Conservation (phyloP, 2,888 invertebrate species). For the Vesta saturnalis region DNA sequence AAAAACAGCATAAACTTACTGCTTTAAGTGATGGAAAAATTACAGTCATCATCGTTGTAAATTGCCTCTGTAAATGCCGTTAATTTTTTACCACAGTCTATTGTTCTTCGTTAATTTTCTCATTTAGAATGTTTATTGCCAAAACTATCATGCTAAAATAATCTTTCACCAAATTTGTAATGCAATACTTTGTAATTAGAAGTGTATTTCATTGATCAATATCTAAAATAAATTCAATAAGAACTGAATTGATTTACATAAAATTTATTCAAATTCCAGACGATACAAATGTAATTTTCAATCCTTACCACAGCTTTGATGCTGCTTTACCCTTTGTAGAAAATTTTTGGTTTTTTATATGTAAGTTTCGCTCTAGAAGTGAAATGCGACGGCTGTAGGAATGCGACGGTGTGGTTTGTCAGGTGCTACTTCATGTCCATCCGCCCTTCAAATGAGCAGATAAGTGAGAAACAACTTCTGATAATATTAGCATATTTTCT, state of each 20-base stretch:
- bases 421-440: conserved; percentile 54
- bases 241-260: conserved; percentile 47
- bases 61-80: conserved; percentile 49
- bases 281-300: conserved; percentile 51
- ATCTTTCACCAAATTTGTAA: conserved; percentile 18
- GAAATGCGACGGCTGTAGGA: conserved; percentile 36
- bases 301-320: conserved; percentile 52
- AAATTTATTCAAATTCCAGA: conserved; percentile 47
- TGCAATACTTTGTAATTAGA: no score
- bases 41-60: conserved; percentile 49
- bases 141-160: conserved; percentile 16
- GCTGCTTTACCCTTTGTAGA: conserved; percentile 47
- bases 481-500: conserved; percentile 56
- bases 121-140: conserved; percentile 12
- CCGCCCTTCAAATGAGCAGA: conserved; percentile 50
- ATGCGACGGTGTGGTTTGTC: conserved; percentile 52
- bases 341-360: conserved; percentile 43
- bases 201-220: no score
- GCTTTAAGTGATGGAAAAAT: conserved; percentile 49
- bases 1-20: conserved; percentile 46
- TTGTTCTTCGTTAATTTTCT: conserved; percentile 38
- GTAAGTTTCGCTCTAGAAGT: conserved; percentile 34
- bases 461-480: conserved; percentile 54
- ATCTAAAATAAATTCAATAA: conserved; percentile 15
- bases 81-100: conserved; percentile 46